These are phyloP conservation scores for Thereva nobilitata DNA, from an alignment of 2,888 invertebrate genomes.

Conservation along the genomic window DNA sequence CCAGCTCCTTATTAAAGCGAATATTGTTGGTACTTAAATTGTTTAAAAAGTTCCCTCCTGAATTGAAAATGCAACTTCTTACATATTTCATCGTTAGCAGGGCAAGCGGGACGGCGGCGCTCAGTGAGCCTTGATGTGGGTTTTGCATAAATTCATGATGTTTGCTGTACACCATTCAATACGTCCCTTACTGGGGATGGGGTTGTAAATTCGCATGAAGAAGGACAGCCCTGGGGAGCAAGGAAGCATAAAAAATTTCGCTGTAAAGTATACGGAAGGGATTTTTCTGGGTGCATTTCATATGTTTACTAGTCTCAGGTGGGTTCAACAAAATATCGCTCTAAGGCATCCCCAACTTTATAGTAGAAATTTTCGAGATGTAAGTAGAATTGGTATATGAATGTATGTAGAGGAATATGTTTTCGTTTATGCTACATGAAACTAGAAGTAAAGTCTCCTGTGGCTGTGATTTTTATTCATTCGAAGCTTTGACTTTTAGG, in stretches of 20 bases:
- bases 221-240: neutral
- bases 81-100: slow-evolving; percentile 17
- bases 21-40: slow-evolving; percentile 1
- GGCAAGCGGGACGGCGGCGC: no score
- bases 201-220: slow-evolving; percentile 1
- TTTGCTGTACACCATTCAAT: slow-evolving; percentile 16
- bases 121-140: slow-evolving; percentile 3
- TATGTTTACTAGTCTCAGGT: neutral
- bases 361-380: no score
- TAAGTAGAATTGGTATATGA: no score
- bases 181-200: neutral
- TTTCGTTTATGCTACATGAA: no score
- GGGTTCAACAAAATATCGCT: no score
- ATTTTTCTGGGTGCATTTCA: slow-evolving; percentile 1
- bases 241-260: neutral
- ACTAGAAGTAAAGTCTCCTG: no score
- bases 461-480: no score
- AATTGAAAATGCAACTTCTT: slow-evolving; percentile 1
- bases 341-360: no score
- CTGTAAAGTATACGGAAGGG: slow-evolving; percentile 2
- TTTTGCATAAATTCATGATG: slow-evolving; percentile 19
- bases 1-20: neutral
- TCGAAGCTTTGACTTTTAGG: no score
- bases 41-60: slow-evolving; percentile 6
- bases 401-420: no score